These are phyloP conservation scores for Sicus ferrugineus DNA, from an alignment of 2,888 invertebrate genomes.

Conservation along the genomic window DNA sequence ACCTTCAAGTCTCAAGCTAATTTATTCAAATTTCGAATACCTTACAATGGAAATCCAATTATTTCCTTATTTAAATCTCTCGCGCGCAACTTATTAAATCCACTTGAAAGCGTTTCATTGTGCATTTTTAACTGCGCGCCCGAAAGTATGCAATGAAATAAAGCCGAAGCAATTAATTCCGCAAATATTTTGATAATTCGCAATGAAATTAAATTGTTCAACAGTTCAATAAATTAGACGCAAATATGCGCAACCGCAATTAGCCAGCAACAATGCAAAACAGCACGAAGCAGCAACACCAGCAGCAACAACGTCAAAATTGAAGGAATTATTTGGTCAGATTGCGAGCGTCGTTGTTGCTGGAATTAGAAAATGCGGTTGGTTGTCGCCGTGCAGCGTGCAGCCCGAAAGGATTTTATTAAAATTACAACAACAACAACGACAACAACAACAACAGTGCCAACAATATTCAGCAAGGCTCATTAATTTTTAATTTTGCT, in stretches of 20 bases:
- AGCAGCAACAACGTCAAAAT: background rate
- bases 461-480: slow-evolving; percentile 16
- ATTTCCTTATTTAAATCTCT: too few species aligned
- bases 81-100: background rate
- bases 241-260: background rate
- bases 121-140: background rate
- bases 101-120: background rate
- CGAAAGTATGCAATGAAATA: background rate
- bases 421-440: slow-evolving; percentile 23
- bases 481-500: too few species aligned
- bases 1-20: too few species aligned
- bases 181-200: background rate
- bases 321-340: background rate
- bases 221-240: background rate
- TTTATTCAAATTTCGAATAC: too few species aligned
- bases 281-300: background rate
- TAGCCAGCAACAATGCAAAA: background rate
- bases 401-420: background rate
- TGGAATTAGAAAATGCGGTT: slow-evolving; percentile 1
- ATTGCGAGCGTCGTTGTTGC: background rate
- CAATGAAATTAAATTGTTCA: slow-evolving; percentile 2
- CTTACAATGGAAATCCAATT: too few species aligned
- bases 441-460: slow-evolving; percentile 25
- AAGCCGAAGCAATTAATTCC: background rate
- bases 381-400: background rate